Evolutionary conservation across 2,888 invertebrate species (phyloP), one percentile per base, ranked within the genome.

Genomic region (Hemicrepidius hirtus): DNA sequence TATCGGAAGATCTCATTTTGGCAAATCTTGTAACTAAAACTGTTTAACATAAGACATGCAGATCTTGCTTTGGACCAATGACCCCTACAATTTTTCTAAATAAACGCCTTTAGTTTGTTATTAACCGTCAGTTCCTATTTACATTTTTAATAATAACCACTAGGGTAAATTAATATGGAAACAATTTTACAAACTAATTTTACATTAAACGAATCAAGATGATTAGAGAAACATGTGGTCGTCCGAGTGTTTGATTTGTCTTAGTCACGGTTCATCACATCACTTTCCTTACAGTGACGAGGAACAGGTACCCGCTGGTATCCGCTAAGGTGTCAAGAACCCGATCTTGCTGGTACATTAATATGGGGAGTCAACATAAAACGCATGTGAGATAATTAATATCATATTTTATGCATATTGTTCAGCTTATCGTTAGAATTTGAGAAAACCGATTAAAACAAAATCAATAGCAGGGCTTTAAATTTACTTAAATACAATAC

Each of bases 191-290:
- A 35, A 66, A 64, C 49, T 50, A 64, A 64, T 64, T 64, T 35
- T 21, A 3, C 37, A 18, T 57, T 46, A 46, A 46, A 41, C 28
- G 57, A 67, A 49, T 69, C 53, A 24, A 13, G 13, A 41, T 44
- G 57, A 65, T 66, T 67, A 71, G 67, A 50, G 16, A 53, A 71
- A 50, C 60, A 71, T 71, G 53, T 71, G 64, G 70, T 28, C 64
- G 65, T 59, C 40, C 24, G 44, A 28, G 44, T 65, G 73, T 74
- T 73, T 75, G 76, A 76, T 76, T 77, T 73, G 75, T 76, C 77
- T 77, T 77, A 77, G 77, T 77, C 77, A 77, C 75, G 74, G 68
- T 70, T 72, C 77, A 75, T 77, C 77, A 74, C 75, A 55, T 66
- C 66, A 55, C 13, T 50, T 63, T 49, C 65, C 62, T 53, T 40